Evolutionary conservation across 2,888 invertebrate species (phyloP), one percentile per base, ranked within the genome.

Genomic region (Macroteleia sp.): DNA sequence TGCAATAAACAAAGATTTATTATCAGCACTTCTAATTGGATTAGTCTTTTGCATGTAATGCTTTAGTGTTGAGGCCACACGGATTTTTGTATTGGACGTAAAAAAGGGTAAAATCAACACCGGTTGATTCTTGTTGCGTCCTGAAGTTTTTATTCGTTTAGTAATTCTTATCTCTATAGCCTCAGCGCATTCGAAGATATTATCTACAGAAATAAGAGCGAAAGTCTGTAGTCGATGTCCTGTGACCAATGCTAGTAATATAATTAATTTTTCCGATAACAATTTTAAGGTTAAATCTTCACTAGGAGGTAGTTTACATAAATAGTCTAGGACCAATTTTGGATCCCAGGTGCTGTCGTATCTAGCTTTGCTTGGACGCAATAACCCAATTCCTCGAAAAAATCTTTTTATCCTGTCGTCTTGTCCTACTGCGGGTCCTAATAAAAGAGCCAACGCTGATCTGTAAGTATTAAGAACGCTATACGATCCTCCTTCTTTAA

Each of bases 281-380:
- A 50, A 25, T 17, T 42, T 57, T n/a, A 81, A 16, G 9, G 50
- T 50, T 5, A 79, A 16, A 16, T 34, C 34, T 19, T 42, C 44
- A 12, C 48, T 32, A 0, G 78, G 67, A 9, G 50, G 28, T n/a
- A 77, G 20, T n/a, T 54, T 20, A 16, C 36, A n/a, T 9, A 69
- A 34, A 46, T 46, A 57, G 25, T 75, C 42, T 22, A 79, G 25
- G 22, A 71, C 77, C 1, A 62, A 46, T 14, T 52, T 25, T 10
- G 56, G 46, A 16, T 75, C 69, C 74, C 78, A 78, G 3, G 70
- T 64, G 1, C 22, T 6, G 14, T 74, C 64, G 30, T 78, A 78
- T 16, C 32, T 64, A 1, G 70, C 48, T 36, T 42, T 52, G 0
- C 20, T 4, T 9, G 69, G 69, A 4, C 61, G 39, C 6, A 50